Evolutionary conservation across 2,113 vertebrate species (phyloP).

Genomic region (Astatotilapia flaviijosephi): DNA sequence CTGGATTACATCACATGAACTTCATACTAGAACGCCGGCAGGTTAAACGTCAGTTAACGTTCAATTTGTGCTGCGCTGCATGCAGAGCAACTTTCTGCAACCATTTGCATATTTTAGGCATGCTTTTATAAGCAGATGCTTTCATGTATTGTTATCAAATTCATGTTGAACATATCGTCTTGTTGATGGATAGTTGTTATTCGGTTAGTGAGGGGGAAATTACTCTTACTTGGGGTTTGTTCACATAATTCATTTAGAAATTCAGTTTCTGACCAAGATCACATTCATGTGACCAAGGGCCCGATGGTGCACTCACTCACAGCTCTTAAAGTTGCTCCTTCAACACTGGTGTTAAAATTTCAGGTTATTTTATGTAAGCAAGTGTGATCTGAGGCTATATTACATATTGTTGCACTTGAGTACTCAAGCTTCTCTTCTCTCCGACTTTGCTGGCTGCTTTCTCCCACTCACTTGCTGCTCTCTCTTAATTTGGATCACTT

Average conservation of each 20-base stretch:
- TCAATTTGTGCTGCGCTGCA: not conserved
- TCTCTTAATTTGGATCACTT: constrained; percentile 27
- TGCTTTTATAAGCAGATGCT: not conserved
- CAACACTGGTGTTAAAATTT: not conserved
- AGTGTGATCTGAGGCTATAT: not conserved
- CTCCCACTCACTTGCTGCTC: constrained; percentile 13
- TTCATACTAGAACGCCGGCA: not conserved
- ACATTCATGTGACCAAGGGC: not conserved
- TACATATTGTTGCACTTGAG: not conserved
- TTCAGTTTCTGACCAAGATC: not conserved
- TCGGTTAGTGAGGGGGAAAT: not conserved
- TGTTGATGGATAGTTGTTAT: not conserved
- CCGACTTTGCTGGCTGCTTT: not conserved
- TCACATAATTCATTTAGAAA: not conserved
- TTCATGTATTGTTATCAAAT: not conserved
- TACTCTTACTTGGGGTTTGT: not conserved
- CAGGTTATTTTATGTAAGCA: not conserved
- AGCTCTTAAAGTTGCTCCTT: fast-evolving
- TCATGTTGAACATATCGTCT: not conserved
- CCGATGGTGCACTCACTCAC: not conserved
- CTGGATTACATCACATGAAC: not conserved
- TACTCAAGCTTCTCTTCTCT: not conserved
- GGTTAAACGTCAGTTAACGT: not conserved
- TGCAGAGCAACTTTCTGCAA: not conserved
- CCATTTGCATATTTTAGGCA: not conserved